Conservation (phyloP, 2,113 vertebrate genomes). For the Axis porcinus region DNA sequence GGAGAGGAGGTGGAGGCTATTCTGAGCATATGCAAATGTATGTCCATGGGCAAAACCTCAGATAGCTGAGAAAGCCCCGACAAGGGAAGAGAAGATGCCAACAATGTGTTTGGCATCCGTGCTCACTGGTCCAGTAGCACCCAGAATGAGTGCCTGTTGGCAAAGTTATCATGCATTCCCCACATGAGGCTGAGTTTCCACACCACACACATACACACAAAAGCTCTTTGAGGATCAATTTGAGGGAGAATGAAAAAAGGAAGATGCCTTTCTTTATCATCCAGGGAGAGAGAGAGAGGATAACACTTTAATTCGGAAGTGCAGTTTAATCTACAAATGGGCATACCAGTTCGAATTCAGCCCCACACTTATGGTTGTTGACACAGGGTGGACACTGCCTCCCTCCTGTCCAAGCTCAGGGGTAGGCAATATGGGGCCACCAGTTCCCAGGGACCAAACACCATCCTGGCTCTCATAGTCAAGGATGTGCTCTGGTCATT, state of each 20-base stretch:
- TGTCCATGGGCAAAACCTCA: background rate
- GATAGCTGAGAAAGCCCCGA: background rate
- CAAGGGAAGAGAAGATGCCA: background rate
- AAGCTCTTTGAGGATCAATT: background rate
- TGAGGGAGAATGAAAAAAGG: background rate
- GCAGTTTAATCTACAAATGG: background rate
- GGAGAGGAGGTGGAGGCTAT: background rate
- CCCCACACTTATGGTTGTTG: background rate
- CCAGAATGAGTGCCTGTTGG: background rate
- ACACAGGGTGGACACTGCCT: background rate
- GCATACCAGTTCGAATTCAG: background rate
- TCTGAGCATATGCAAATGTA: background rate
- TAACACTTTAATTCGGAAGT: background rate
- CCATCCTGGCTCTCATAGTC: background rate
- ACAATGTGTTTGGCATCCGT: background rate
- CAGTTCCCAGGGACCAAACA: background rate
- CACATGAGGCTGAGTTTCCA: accelerated
- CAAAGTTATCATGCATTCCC: background rate
- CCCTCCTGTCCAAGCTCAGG: background rate
- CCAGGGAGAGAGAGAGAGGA: background rate
- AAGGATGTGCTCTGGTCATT: background rate
- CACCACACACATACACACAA: background rate
- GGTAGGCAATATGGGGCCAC: accelerated
- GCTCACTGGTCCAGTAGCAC: background rate
- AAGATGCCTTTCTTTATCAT: background rate